A percentile compares a stretch with the other conserved stretches of the same genome.
These are phyloP conservation scores for Pterostichus madidus DNA, from an alignment of 2,888 invertebrate genomes.

Conservation along the genomic window DNA sequence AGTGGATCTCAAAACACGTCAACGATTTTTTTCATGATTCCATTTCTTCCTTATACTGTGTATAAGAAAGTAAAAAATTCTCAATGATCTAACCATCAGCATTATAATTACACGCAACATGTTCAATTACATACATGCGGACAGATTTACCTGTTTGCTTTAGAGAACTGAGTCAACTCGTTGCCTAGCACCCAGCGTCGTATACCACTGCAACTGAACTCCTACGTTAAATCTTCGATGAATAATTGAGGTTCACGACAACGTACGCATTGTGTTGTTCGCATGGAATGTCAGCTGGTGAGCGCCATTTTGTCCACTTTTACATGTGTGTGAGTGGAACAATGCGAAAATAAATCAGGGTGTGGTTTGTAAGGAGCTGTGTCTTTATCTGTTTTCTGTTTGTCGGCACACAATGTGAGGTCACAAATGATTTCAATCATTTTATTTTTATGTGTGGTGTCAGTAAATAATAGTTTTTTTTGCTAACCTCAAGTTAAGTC, in stretches of 20 bases:
- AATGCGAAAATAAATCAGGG: slow-evolving; percentile 42
- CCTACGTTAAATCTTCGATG: slow-evolving; percentile 22
- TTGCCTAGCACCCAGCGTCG: not conserved
- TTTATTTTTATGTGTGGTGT: not conserved
- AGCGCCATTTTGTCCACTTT: slow-evolving; percentile 16
- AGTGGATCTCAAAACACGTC: too few relatives aligned
- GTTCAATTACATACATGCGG: not conserved
- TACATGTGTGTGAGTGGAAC: slow-evolving; percentile 12
- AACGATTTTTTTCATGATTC: too few relatives aligned
- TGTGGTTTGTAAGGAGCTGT: slow-evolving; percentile 29
- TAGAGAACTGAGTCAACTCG: not conserved
- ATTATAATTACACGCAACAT: too few relatives aligned
- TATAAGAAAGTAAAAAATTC: too few relatives aligned
- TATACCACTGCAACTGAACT: not conserved
- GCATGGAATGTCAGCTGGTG: slow-evolving; percentile 18
- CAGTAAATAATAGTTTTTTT: too few relatives aligned
- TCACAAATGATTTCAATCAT: not conserved
- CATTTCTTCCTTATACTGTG: too few relatives aligned
- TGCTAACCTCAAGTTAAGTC: too few relatives aligned
- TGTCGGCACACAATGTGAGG: not conserved
- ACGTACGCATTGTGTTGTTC: slow-evolving; percentile 19
- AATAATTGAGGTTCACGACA: slow-evolving; percentile 15
- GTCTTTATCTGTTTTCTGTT: not conserved
- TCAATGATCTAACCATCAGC: too few relatives aligned
- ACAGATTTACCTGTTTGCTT: not conserved